Percentiles rank a stretch among this genome's conserved stretches.
These are phyloP conservation scores for Castor canadensis DNA, from an alignment of 2,113 vertebrate genomes.

Conservation along the genomic window DNA sequence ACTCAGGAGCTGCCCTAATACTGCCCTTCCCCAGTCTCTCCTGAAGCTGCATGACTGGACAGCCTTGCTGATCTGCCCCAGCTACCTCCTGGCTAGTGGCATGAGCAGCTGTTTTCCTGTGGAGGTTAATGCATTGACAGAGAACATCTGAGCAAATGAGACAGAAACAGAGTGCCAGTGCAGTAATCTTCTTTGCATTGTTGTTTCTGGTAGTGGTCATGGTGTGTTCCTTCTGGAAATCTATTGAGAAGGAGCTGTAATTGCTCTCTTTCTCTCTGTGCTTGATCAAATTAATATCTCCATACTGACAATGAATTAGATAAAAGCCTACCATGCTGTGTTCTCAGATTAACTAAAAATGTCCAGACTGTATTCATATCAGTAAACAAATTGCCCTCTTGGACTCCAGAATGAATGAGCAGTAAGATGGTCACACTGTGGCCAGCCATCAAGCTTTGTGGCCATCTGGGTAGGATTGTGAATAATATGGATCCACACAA, in stretches of 20 bases:
- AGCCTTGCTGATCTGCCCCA: too few species aligned
- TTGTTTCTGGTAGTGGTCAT: neutral
- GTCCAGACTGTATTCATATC: neutral
- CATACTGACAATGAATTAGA: neutral
- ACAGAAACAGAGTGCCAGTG: neutral
- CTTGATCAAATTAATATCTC: neutral
- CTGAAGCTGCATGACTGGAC: too few species aligned
- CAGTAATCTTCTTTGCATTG: neutral
- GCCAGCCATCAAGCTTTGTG: neutral
- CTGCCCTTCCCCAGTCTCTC: too few species aligned
- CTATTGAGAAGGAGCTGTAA: neutral
- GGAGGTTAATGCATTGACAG: neutral
- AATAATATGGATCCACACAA: neutral
- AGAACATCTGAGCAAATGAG: neutral
- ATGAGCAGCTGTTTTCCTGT: neutral
- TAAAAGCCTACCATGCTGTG: neutral
- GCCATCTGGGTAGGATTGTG: neutral
- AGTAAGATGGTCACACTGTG: neutral
- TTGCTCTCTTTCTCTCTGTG: neutral
- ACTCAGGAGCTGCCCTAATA: too few species aligned
- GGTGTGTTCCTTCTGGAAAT: conserved; percentile 28
- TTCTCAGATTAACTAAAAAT: neutral
- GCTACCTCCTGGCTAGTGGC: too few species aligned
- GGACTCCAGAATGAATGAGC: neutral
- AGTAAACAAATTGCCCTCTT: neutral